Evolutionary conservation across 2,797 vertebrate genomes (phyloP), one percentile per base, ranked within the genome.

Genomic region (Labeo calbasu): DNA sequence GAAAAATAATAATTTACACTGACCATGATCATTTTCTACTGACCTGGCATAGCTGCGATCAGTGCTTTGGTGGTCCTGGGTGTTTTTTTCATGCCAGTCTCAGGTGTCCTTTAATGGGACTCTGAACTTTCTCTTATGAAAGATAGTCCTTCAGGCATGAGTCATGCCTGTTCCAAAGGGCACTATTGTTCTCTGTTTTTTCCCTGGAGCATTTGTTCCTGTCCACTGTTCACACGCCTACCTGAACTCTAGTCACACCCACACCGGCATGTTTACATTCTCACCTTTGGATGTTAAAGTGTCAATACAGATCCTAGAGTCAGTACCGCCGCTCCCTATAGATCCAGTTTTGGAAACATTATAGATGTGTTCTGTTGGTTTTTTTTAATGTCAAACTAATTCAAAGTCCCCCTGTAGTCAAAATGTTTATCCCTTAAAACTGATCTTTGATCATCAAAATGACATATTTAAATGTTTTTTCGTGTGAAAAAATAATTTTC

Each of bases 191-290:
- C 14, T 9, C 15, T 69, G 50, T 79, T 50, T 68, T 46, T 85
- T 28, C 36, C 61, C 78, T 72, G 13, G 15, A 76, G 83, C 55
- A 76, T 63, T 84, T 83, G 61, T 72, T 50, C 57, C 55, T 65
- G 73, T 50, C 36, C 25, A 15, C 17, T 82, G 78, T 66, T 61
- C 81, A 87, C 87, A 79, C 53, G 46, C 28, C 57, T 71, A 78
- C 83, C 75, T 81, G 57, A 63, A 66, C 66, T 48, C 50, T 28
- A 75, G 77, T 66, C 79, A 83, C 86, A 59, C 86, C 89, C 82
- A 86, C 63, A 46, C 11, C 17, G 46, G 51, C 59, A 48, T 83
- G 21, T 84, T 87, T 81, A 86, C 85, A 86, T 72, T 85, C 46
- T 48, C 65, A 79, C 65, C 19, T 77, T 77, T 46, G 73, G 23